Conservation (phyloP, 2,888 invertebrate species). For the Agrochola circellaris region DNA sequence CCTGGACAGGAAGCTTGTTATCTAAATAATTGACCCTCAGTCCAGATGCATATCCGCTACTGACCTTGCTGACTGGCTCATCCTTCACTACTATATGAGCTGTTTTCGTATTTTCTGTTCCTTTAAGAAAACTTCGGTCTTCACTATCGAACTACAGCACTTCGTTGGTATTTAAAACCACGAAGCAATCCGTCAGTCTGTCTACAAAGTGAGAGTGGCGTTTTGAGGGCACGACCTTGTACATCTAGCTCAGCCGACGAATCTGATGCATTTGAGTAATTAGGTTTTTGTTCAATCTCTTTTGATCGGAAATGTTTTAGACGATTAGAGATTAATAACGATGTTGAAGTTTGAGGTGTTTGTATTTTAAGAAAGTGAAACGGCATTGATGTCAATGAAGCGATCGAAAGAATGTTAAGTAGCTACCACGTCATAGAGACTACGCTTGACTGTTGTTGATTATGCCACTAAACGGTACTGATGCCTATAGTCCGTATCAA, state of each 20-base stretch:
- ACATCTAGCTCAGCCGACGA: conserved; percentile 40
- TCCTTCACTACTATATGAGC: neutral
- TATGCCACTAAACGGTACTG: neutral
- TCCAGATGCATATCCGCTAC: neutral
- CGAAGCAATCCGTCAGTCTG: conserved; percentile 52
- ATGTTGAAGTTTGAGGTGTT: neutral
- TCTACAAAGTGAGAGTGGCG: conserved; percentile 63
- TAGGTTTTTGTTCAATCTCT: conserved; percentile 46
- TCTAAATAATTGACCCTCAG: no score
- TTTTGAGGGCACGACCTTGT: conserved; percentile 66
- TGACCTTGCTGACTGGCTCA: neutral
- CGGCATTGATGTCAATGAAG: neutral
- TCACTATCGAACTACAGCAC: neutral
- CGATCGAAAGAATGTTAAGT: neutral
- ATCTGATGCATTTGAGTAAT: conserved; percentile 58
- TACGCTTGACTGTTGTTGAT: neutral
- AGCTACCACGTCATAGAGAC: no score
- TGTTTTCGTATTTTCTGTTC: neutral
- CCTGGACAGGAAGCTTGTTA: neutral
- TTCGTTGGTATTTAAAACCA: conserved; percentile 33
- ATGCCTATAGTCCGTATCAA: neutral
- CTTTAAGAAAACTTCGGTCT: neutral
- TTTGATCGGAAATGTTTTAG: conserved; percentile 50
- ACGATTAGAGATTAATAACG: conserved; percentile 2
- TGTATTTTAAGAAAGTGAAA: neutral